These are phyloP conservation scores for Eonycteris spelaea DNA, from an alignment of 2,113 vertebrate genomes.

Conservation along the genomic window DNA sequence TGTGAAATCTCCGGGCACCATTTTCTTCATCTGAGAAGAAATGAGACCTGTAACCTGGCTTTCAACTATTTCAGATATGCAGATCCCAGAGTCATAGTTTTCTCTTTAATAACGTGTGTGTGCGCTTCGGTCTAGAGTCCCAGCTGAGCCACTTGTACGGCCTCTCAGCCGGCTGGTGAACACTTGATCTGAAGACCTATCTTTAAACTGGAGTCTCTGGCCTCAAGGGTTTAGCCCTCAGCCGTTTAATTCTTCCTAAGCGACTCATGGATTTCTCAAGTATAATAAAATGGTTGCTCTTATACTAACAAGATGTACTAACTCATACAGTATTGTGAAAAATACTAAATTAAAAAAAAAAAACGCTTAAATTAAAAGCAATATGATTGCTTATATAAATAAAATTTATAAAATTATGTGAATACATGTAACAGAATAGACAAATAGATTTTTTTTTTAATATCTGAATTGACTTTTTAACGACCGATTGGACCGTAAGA, in stretches of 20 bases:
- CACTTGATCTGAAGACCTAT: background rate
- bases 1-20: background rate
- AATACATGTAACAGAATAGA: background rate
- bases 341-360: background rate
- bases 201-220: background rate
- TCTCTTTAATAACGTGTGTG: background rate
- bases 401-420: background rate
- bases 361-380: background rate
- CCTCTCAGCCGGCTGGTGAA: background rate
- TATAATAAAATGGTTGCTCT: background rate
- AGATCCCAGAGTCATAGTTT: background rate
- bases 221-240: background rate
- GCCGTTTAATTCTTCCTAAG: background rate
- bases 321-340: background rate
- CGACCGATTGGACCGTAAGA: background rate
- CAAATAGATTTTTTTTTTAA: background rate
- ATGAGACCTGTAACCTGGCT: background rate
- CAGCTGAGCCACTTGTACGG: rapidly evolving
- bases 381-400: background rate
- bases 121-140: no score
- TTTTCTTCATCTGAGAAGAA: background rate
- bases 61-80: background rate
- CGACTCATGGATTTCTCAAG: background rate
- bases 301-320: background rate
- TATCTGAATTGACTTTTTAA: background rate